These are phyloP conservation scores for Eilema caniola DNA, from an alignment of 2,888 invertebrate genomes.

Conservation along the genomic window DNA sequence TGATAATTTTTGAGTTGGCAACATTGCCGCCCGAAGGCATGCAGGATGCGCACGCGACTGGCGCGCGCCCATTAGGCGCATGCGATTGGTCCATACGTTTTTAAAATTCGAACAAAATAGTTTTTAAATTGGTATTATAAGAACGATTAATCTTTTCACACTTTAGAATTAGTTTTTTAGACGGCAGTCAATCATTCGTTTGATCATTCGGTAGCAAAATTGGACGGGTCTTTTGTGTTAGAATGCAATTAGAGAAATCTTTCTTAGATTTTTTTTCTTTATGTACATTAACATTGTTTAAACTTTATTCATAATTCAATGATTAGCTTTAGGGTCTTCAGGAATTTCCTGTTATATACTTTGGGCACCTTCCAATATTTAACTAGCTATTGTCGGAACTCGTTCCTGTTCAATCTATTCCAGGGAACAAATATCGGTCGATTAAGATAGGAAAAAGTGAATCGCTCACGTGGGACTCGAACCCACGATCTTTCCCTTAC, in stretches of 20 bases:
- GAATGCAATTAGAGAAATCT: background rate
- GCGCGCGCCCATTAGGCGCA: slow-evolving; percentile 70
- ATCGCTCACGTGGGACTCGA: too few species aligned
- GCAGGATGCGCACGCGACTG: slow-evolving; percentile 68
- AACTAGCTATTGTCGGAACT: background rate
- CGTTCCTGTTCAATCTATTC: too few species aligned
- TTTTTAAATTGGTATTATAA: slow-evolving; percentile 49
- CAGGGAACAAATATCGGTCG: too few species aligned
- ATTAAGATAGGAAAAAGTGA: too few species aligned
- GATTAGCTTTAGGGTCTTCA: background rate
- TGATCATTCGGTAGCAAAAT: slow-evolving; percentile 12
- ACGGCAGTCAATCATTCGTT: slow-evolving; percentile 22
- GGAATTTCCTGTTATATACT: background rate
- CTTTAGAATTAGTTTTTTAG: slow-evolving; percentile 46
- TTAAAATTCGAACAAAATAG: slow-evolving; percentile 38
- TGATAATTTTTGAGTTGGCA: slow-evolving; percentile 72
- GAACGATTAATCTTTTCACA: slow-evolving; percentile 51
- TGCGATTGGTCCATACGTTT: slow-evolving; percentile 61
- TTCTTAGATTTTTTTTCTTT: background rate
- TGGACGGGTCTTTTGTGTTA: background rate
- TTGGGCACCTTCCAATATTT: background rate
- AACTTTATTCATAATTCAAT: background rate
- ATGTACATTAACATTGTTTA: background rate
- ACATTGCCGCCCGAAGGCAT: slow-evolving; percentile 65
- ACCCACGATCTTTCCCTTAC: too few species aligned